phyloP scores from a whole-genome alignment of 2,888 invertebrate species.

The Sclerodermus sp. region DNA sequence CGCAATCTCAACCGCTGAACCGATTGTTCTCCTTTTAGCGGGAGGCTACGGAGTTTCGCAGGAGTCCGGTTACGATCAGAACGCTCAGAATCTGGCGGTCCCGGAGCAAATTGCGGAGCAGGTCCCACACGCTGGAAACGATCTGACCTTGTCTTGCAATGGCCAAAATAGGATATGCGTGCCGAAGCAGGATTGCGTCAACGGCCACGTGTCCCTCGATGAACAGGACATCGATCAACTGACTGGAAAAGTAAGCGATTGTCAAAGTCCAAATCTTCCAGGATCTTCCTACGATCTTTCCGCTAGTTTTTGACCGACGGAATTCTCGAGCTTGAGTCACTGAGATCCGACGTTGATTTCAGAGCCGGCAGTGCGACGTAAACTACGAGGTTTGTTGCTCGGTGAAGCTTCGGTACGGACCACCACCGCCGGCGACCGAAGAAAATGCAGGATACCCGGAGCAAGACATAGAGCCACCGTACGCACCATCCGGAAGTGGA shows the following conservation, averaged over 20 bases:
- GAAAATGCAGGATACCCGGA: slow-evolving; percentile 4
- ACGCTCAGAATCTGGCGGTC: too few relatives aligned
- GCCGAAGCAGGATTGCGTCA: slow-evolving; percentile 63
- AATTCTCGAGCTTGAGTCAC: too few relatives aligned
- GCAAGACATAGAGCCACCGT: slow-evolving; percentile 19
- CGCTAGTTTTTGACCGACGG: too few relatives aligned
- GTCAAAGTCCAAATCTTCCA: too few relatives aligned
- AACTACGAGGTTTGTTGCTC: slow-evolving; percentile 40
- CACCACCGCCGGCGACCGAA: slow-evolving; percentile 5
- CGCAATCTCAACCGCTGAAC: too few relatives aligned
- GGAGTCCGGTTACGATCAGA: too few relatives aligned
- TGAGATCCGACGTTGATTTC: too few relatives aligned
- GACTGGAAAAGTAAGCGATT: slow-evolving; percentile 7
- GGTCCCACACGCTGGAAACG: slow-evolving; percentile 49
- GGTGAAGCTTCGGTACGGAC: slow-evolving; percentile 15
- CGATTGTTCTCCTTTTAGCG: too few relatives aligned
- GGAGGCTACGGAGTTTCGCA: too few relatives aligned
- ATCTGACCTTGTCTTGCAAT: slow-evolving; percentile 62
- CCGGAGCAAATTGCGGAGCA: too few relatives aligned
- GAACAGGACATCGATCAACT: slow-evolving; percentile 8
- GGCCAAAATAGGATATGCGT: slow-evolving; percentile 67
- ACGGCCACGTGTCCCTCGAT: slow-evolving; percentile 59
- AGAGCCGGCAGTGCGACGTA: slow-evolving; percentile 39
- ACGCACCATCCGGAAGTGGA: slow-evolving; percentile 7
- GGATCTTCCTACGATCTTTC: too few relatives aligned